Conservation (phyloP, 64 coral and sea anemone genomes). For the Pocillopora damicornis region DNA sequence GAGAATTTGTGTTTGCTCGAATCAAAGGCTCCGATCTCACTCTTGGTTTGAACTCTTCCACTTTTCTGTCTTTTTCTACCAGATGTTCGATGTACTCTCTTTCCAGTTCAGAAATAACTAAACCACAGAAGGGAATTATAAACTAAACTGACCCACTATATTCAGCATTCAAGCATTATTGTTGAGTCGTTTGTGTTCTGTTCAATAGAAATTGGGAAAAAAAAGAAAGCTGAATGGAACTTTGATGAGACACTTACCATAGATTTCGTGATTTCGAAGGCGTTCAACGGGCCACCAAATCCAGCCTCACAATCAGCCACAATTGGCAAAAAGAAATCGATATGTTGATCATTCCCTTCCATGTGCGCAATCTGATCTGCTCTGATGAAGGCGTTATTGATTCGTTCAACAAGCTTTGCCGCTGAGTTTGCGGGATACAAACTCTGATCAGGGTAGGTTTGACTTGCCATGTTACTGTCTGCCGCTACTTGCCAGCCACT, state of each 20-base stretch:
- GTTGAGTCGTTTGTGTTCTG: neutral
- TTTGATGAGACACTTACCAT: constrained; percentile 43
- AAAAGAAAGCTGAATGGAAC: neutral
- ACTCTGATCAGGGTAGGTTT: constrained; percentile 87
- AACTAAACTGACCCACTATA: too few relatives aligned
- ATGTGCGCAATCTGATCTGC: constrained; percentile 83
- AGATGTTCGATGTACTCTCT: too few relatives aligned
- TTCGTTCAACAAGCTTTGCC: constrained; percentile 81
- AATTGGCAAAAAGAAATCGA: constrained; percentile 75
- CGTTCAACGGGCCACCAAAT: constrained; percentile 87
- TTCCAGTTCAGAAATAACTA: too few relatives aligned
- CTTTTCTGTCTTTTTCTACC: too few relatives aligned
- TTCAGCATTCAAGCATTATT: neutral
- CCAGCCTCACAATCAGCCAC: constrained; percentile 85
- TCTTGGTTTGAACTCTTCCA: too few relatives aligned
- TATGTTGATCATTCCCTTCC: constrained; percentile 56
- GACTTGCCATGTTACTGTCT: constrained; percentile 71
- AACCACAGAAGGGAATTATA: too few relatives aligned
- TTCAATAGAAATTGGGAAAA: neutral
- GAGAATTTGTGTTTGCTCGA: too few relatives aligned
- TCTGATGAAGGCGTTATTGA: constrained; percentile 78
- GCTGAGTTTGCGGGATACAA: constrained; percentile 83
- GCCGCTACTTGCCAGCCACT: constrained; percentile 92
- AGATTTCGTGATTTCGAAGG: constrained; percentile 77
- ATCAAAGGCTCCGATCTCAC: too few relatives aligned